Base-by-base conservation (phyloP, 2,888 invertebrate species). In the Dascillus cervinus region DNA sequence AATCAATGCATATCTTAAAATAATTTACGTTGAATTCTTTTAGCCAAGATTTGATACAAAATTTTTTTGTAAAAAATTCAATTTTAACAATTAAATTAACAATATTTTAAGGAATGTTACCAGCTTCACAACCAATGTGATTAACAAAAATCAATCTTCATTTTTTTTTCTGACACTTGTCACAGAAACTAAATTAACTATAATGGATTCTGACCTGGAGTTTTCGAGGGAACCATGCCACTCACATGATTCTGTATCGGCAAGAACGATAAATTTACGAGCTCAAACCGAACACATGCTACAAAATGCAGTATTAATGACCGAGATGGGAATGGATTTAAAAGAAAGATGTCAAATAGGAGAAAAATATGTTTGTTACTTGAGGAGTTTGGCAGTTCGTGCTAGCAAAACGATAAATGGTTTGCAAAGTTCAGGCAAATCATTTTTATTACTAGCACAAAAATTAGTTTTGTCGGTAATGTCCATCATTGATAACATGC, bases 261-360 rank as follows among this genome's bases (percentile, higher is more conserved):
- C 33, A 8, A 38, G 30, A 28, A 4, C 20, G 15, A 41, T 48
- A 10, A 44, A 33, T 32, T 39, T 47, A 9, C 32, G 39, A 11
- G 32, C 45, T n/a, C 51, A 50, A 39, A 36, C 47, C 22, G 60
- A 62, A 43, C 55, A 58, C 32, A 50, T 58, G 38, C 46, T 65
- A 3, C 55, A 58, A 26, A 58, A 60, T 38, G 61, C 61, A 5
- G 47, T 63, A 3, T 34, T 58, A 5, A 58, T 65, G 51, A 59
- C 64, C 4, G 64, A 65, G 46, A 56, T 60, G 45, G 60, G 61
- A n/a, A 57, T 64, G 49, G 65, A 66, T 28, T 44, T 67, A 8
- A 60, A 58, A 41, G 64, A 65, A 26, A 55, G 57, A 19, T 56
- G 59, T 28, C 37, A 43, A 6, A 44, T 58, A 3, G 64, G 60